Evolutionary conservation across 1,140 invertebrate genomes (phyloP), one percentile per base, ranked within the genome.

Genomic region (Ephestia elutella): DNA sequence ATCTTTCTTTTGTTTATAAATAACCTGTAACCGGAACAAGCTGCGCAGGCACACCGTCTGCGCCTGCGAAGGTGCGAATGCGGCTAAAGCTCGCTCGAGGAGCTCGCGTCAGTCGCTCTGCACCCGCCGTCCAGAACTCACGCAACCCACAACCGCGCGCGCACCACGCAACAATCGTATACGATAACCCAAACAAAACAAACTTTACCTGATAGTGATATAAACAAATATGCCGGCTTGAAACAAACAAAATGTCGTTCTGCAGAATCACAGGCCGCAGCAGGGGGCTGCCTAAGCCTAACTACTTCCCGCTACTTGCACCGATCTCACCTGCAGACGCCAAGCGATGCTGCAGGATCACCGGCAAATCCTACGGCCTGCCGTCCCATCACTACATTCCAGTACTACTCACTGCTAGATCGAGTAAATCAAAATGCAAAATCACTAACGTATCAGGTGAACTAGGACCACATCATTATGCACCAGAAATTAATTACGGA

Each of bases 241-340:
- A 78, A 69, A 60, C 25, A 78, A 69, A 60, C 25, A 59, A 81
- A 54, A 92, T 94, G 91, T 93, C 93, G 50, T 94, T 92, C 78
- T 96, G 95, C 86, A 92, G 95, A 81, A 96, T 96, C 60, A 96
- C 95, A 30, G 95, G 94, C 30, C 92, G 91, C 68, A 94, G 93
- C 79, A 90, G 94, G 48, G 94, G 93, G 65, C 91, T 96, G 63
- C 94, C 94, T 44, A 94, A 95, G 68, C 93, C 94, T 28, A 95
- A 96, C 85, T 96, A 96, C 78, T 94, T 96, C 71, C 95, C 95
- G 2, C 88, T 96, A 21, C 86, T 96, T 25, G 94, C 94, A 15
- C 93, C 94, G 0, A 93, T 95, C 57, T 95, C 94, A 53, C 94
- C 95, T 2, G 93, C 93, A 2, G 94, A 95, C 69, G 95, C 94